These are phyloP conservation scores for Aphyosemion australe DNA, from an alignment of 2,113 vertebrate genomes.

Conservation along the genomic window DNA sequence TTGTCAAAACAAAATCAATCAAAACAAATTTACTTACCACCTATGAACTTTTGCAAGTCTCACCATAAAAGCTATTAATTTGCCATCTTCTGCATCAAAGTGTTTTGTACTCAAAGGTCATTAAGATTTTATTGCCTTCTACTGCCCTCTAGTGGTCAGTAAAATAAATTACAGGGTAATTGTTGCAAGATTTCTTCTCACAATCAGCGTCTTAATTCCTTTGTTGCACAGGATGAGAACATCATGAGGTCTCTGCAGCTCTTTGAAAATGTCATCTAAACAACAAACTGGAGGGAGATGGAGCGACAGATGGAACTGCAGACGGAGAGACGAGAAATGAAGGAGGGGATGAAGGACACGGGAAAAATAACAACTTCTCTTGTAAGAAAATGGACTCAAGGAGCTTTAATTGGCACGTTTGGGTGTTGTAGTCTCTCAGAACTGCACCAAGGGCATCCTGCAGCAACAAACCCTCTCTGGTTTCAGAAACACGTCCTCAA, in stretches of 20 bases:
- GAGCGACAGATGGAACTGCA: conserved; percentile 11
- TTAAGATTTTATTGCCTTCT: conserved; percentile 19
- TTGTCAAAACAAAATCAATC: neutral
- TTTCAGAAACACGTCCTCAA: conserved; percentile 29
- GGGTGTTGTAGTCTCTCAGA: conserved; percentile 12
- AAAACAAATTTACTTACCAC: conserved; percentile 6
- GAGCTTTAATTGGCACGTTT: conserved; percentile 16
- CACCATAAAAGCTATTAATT: conserved; percentile 36
- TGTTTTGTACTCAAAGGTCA: conserved; percentile 20
- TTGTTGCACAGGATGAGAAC: conserved; percentile 88
- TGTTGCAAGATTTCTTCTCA: conserved; percentile 14
- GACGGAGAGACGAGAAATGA: conserved; percentile 2
- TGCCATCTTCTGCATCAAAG: conserved; percentile 12
- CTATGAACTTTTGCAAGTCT: conserved; percentile 8
- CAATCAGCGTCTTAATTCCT: conserved; percentile 22
- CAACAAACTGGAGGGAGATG: neutral
- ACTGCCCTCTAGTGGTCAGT: conserved; percentile 62
- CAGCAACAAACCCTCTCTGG: conserved; percentile 8
- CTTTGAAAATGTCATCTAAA: conserved; percentile 96
- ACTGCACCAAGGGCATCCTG: conserved; percentile 25
- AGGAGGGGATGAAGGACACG: conserved; percentile 8
- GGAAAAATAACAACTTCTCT: conserved; percentile 16
- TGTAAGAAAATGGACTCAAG: conserved; percentile 8
- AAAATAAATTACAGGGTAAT: conserved; percentile 41
- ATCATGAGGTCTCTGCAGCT: conserved; percentile 97